Conservation (phyloP, 1,140 invertebrate genomes). For the Drosophila orena region DNA sequence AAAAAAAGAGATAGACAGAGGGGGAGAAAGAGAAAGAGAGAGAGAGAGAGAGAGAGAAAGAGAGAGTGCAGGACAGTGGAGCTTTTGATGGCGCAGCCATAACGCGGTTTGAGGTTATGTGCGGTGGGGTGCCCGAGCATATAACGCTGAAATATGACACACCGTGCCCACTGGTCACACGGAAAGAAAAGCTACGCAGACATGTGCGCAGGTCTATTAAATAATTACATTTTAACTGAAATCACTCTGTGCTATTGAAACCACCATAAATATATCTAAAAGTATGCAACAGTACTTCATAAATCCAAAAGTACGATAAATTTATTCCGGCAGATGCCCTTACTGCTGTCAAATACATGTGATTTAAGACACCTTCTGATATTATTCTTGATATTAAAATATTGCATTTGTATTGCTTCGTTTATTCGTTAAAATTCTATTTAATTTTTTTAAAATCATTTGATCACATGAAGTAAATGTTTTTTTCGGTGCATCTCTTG, state of each 20-base stretch:
- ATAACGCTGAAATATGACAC: slow-evolving; percentile 53
- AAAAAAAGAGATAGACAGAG: neutral
- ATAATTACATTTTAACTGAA: neutral
- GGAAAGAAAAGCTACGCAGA: neutral
- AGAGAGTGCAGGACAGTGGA: slow-evolving; percentile 20
- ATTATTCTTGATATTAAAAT: too few species aligned
- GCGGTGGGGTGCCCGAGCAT: slow-evolving; percentile 44
- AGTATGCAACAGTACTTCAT: neutral
- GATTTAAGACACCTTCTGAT: too few species aligned
- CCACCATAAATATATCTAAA: neutral
- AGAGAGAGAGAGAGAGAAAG: slow-evolving; percentile 1
- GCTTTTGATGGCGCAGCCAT: slow-evolving; percentile 58
- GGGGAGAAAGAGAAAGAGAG: neutral
- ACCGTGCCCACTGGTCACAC: slow-evolving; percentile 23
- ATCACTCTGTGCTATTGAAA: neutral
- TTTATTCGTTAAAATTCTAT: neutral
- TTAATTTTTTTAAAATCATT: neutral
- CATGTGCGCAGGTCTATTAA: neutral
- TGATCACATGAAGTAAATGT: neutral
- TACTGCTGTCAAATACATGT: too few species aligned
- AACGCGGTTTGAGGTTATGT: slow-evolving; percentile 64
- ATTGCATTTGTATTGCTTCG: too few species aligned
- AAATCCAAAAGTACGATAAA: neutral
- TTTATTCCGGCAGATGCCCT: too few species aligned
- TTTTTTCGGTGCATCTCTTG: neutral